Percentiles rank a stretch among this genome's conserved stretches.
Evolutionary conservation across 2,888 invertebrate species (phyloP).

Genomic region (Nemotelus pantherinus): DNA sequence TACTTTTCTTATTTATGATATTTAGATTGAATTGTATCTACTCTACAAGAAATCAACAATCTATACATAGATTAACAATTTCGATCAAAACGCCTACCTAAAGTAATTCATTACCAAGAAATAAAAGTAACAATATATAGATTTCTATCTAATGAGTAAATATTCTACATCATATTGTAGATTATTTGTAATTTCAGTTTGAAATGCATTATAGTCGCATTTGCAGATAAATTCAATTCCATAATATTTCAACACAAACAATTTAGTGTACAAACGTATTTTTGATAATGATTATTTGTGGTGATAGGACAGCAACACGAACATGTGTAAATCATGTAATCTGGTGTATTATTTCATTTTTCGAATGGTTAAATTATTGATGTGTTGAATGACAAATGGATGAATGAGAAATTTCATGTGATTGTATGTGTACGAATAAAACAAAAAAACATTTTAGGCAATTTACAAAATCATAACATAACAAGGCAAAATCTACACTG

Average conservation of each 20-base stretch:
- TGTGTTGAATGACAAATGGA: constrained; percentile 28
- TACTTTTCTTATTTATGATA: too few species aligned
- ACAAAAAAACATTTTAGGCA: constrained; percentile 32
- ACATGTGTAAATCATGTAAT: too few species aligned
- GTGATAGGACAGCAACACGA: too few species aligned
- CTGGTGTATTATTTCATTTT: too few species aligned
- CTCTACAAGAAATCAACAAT: constrained; percentile 42
- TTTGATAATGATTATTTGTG: too few species aligned
- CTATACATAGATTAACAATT: constrained; percentile 35
- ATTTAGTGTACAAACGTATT: constrained; percentile 12
- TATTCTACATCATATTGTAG: too few species aligned
- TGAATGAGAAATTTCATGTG: constrained; percentile 30
- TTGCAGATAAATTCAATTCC: constrained; percentile 2
- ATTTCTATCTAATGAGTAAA: too few species aligned
- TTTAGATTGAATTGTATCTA: constrained; percentile 12
- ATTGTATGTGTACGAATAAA: constrained; percentile 1
- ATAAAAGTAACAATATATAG: too few species aligned
- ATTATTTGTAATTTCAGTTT: too few species aligned
- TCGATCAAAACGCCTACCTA: too few species aligned
- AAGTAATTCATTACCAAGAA: too few species aligned
- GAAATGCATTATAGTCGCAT: constrained; percentile 46
- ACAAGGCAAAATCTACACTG: constrained; percentile 52
- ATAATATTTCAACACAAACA: constrained; percentile 17
- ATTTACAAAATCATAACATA: constrained; percentile 49
- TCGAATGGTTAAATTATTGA: too few species aligned